Percentiles rank a stretch among this genome's conserved stretches.
phyloP scores from a whole-genome alignment of 2,113 vertebrate genomes.

The Diadophis punctatus region DNA sequence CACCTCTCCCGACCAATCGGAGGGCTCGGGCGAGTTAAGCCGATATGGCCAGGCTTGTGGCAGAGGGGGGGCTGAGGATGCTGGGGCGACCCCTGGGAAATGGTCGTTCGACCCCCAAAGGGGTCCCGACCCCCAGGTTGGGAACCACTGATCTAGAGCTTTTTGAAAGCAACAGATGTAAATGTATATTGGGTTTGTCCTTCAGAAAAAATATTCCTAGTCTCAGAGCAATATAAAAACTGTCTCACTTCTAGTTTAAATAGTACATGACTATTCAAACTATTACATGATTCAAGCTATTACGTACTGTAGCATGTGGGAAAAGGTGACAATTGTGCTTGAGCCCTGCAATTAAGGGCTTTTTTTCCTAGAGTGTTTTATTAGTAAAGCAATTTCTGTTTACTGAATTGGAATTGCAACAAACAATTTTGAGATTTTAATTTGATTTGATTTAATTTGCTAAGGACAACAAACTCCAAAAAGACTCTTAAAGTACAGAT shows the following conservation, averaged over 20 bases:
- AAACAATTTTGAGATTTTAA: neutral
- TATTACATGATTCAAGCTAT: too few species aligned
- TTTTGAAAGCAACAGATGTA: neutral
- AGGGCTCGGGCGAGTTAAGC: too few species aligned
- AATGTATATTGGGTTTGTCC: neutral
- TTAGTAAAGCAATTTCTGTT: neutral
- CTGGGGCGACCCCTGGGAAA: too few species aligned
- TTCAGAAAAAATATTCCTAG: neutral
- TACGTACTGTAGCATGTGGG: neutral
- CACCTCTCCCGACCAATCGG: too few species aligned
- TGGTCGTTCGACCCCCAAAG: too few species aligned
- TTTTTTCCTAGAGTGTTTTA: neutral
- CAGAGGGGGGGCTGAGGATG: too few species aligned
- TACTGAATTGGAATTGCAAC: neutral
- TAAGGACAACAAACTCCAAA: neutral
- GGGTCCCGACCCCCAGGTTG: too few species aligned
- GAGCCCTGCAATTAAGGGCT: neutral
- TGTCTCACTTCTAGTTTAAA: neutral
- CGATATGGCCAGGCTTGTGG: too few species aligned
- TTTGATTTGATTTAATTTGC: neutral
- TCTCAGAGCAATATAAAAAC: neutral
- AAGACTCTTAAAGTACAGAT: neutral
- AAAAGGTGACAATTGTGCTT: neutral
- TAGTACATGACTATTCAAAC: neutral
- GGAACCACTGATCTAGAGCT: neutral